Base-by-base conservation (phyloP, 2,113 vertebrate genomes). In the Ameiurus melas region DNA sequence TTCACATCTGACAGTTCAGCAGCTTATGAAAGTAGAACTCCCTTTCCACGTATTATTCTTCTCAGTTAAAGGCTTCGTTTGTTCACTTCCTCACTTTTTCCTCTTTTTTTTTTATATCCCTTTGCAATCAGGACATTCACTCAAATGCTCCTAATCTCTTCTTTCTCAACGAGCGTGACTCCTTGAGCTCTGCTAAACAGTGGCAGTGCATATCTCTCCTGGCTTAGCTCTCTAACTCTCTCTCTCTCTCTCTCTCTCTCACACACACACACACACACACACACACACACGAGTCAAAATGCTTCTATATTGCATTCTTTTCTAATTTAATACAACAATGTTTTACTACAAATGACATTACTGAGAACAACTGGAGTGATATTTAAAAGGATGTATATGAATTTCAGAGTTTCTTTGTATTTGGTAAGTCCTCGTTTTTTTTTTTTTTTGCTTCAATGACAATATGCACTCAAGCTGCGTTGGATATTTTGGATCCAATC, bases 11-110 rank as follows among this genome's bases (percentile, higher is more conserved):
- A 85, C 73, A 84, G 68, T 27, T 77, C n/a, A 58, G 82, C 36
- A 39, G 30, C 53, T 87, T 87, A 79, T 87, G 83, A 87, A 89
- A 89, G 87, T 53, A 80, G 19, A 60, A 53, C 86, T 71, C 58
- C n/a, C 36, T 62, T 81, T 87, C 80, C 66, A 30, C 53, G 39
- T 88, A 66, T 84, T 86, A 53, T 91, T 85, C 89, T 55, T 64
- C 3, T 84, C 30, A 33, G 64, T 81, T 89, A 30, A 71, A 58
- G 12, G 43, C 58, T 87, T 87, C 20, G 25, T 33, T 85, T 68
- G 70, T 82, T 89, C 68, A 30, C 19, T 47, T 64, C 70, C 30
- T 20, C 27, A 12, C 81, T 55, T 16, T 71, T 85, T 68, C 20
- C n/a, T 3, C 68, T 22, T 25, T 22, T 84, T n/a, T 84, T 60